Conservation (phyloP, 2,888 invertebrate species). For the Dinocampus coccinellae region DNA sequence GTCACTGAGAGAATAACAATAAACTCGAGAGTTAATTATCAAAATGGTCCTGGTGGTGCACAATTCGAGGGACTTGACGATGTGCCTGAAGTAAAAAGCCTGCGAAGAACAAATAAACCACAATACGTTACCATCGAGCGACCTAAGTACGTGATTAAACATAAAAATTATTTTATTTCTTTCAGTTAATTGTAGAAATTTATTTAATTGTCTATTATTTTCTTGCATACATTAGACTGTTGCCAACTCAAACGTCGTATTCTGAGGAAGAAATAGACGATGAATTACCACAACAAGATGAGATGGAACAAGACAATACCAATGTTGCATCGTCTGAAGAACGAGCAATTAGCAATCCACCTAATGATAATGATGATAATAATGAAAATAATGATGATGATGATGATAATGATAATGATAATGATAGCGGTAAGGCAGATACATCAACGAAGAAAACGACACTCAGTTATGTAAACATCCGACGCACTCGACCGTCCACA, state of each 20-base stretch:
- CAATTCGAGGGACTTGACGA: slow-evolving; percentile 70
- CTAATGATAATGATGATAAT: slow-evolving; percentile 41
- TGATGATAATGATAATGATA: slow-evolving; percentile 44
- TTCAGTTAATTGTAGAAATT: not conserved
- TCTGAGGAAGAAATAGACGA: slow-evolving; percentile 53
- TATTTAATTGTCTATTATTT: slow-evolving; percentile 49
- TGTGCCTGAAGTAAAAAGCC: slow-evolving; percentile 64
- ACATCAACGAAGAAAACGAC: slow-evolving; percentile 44
- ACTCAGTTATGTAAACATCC: slow-evolving; percentile 63
- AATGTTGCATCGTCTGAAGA: slow-evolving; percentile 67
- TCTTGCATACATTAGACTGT: slow-evolving; percentile 46
- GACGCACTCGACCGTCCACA: slow-evolving; percentile 59
- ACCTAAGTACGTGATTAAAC: slow-evolving; percentile 70
- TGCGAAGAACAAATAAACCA: slow-evolving; percentile 71
- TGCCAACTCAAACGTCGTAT: slow-evolving; percentile 44
- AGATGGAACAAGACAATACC: slow-evolving; percentile 65
- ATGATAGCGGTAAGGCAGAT: slow-evolving; percentile 25
- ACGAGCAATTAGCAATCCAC: slow-evolving; percentile 55
- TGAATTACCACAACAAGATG: slow-evolving; percentile 55
- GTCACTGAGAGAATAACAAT: not conserved
- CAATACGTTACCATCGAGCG: slow-evolving; percentile 83
- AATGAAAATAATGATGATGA: slow-evolving; percentile 37
- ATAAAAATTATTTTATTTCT: not conserved
- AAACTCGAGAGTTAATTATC: slow-evolving; percentile 52
- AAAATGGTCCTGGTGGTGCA: slow-evolving; percentile 73